phyloP scores from a whole-genome alignment of 1,140 invertebrate genomes.

The Idris sp. region DNA sequence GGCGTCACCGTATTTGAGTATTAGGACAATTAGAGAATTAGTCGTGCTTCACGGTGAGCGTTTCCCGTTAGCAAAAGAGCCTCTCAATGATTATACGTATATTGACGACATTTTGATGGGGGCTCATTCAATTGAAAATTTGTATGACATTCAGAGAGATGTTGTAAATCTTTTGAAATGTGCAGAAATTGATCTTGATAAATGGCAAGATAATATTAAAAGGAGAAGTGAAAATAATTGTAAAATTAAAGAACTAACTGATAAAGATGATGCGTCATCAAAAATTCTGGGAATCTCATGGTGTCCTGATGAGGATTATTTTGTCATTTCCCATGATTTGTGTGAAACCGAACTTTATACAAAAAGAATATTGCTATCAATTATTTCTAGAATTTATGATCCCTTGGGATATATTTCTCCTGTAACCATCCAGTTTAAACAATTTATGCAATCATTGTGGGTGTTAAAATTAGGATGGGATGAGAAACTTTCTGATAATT shows the following conservation, averaged over 20 bases:
- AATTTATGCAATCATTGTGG: slow-evolving; percentile 13
- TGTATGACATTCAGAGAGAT: too few relatives aligned
- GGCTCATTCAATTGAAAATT: too few relatives aligned
- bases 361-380: background rate
- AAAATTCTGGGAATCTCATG: slow-evolving; percentile 20
- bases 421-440: background rate
- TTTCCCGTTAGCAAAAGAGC: too few relatives aligned
- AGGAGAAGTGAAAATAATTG: background rate
- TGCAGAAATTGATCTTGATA: too few relatives aligned
- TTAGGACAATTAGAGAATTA: slow-evolving; percentile 2
- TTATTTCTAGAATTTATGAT: slow-evolving; percentile 2
- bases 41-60: too few relatives aligned
- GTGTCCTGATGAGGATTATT: background rate
- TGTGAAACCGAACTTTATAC: background rate
- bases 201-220: too few relatives aligned
- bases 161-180: too few relatives aligned
- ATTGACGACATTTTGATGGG: background rate
- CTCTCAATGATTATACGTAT: background rate
- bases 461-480: slow-evolving; percentile 10
- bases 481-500: background rate
- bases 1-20: slow-evolving; percentile 1
- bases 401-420: slow-evolving; percentile 7
- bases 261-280: too few relatives aligned
- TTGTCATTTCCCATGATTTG: slow-evolving; percentile 1
- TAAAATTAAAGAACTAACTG: background rate